phyloP scores from a whole-genome alignment of 2,797 vertebrate species.

The Tragelaphus oryx region DNA sequence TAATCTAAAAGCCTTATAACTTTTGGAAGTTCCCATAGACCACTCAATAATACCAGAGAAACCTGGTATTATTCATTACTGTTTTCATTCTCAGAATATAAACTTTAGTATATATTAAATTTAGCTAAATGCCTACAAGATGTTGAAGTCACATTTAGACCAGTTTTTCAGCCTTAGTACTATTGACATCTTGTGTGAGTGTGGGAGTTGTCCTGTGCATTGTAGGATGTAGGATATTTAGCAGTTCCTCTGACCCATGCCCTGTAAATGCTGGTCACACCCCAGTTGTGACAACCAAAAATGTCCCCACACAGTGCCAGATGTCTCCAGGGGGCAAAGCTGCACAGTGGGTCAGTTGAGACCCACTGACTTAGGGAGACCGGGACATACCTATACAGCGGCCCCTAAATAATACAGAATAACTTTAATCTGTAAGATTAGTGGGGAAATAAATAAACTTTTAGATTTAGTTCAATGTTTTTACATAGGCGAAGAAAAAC shows the following conservation, averaged over 20 bases:
- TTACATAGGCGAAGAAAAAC: neutral
- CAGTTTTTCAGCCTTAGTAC: neutral
- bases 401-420: neutral
- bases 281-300: neutral
- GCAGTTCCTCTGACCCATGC: neutral
- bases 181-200: neutral
- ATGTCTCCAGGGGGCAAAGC: neutral
- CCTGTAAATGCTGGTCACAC: neutral
- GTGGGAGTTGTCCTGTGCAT: neutral
- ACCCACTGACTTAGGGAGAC: neutral
- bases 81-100: neutral
- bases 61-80: neutral
- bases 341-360: neutral
- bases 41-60: neutral
- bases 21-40: neutral
- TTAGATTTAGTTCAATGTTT: neutral
- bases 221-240: neutral
- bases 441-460: conserved; percentile 18
- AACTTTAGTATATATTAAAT: neutral
- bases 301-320: neutral
- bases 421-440: neutral
- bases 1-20: neutral
- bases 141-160: neutral
- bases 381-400: neutral
- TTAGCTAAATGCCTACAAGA: neutral